phyloP scores from a whole-genome alignment of 2,113 vertebrate genomes.

The Danionella cerebrum region DNA sequence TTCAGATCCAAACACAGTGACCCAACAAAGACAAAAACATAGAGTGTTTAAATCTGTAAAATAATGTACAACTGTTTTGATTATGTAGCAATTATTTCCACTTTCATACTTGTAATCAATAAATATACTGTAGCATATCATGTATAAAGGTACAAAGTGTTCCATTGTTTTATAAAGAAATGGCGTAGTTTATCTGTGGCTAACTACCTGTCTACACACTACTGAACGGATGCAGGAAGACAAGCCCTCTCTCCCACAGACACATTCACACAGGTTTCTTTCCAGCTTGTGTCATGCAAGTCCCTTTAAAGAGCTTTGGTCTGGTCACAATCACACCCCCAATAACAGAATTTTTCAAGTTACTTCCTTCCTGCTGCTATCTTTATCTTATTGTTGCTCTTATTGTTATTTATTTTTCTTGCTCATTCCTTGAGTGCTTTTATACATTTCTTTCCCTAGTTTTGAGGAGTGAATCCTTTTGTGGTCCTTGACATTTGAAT shows the following conservation, averaged over 20 bases:
- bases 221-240: slow-evolving; percentile 54
- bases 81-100: slow-evolving; percentile 75
- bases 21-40: slow-evolving; percentile 41
- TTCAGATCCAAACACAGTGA: slow-evolving; percentile 57
- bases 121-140: slow-evolving; percentile 75
- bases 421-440: not conserved
- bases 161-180: slow-evolving; percentile 61
- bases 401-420: slow-evolving; percentile 24
- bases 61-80: slow-evolving; percentile 73
- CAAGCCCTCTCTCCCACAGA: slow-evolving; percentile 56
- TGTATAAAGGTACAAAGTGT: slow-evolving; percentile 67
- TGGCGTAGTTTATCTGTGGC: slow-evolving; percentile 66
- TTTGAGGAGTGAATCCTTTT: slow-evolving; percentile 57
- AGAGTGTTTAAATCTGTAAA: slow-evolving; percentile 56
- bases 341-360: slow-evolving; percentile 57
- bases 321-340: slow-evolving; percentile 52
- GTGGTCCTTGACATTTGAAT: slow-evolving; percentile 63
- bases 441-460: slow-evolving; percentile 46
- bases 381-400: slow-evolving; percentile 61
- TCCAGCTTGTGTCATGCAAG: slow-evolving; percentile 67
- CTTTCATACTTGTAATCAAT: slow-evolving; percentile 74
- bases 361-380: slow-evolving; percentile 70
- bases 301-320: slow-evolving; percentile 66
- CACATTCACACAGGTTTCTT: slow-evolving; percentile 46
- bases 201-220: slow-evolving; percentile 57